Evolutionary conservation across 2,113 vertebrate genomes (phyloP), one percentile per base, ranked within the genome.

Genomic region (Raphicerus campestris): DNA sequence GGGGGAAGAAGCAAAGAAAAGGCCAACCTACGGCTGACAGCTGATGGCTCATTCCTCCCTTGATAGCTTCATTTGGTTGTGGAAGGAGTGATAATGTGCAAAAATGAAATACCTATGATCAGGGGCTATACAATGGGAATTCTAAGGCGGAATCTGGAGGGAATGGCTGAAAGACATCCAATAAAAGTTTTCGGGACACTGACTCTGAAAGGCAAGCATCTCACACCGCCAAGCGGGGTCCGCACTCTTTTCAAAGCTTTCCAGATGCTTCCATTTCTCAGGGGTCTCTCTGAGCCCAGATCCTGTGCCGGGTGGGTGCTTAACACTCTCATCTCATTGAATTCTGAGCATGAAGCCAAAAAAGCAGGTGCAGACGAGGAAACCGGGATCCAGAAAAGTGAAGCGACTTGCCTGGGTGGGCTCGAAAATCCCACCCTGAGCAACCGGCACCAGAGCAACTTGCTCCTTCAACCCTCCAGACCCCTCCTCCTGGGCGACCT

Each of bases 11-110:
- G 22, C 11, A n/a, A 22, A 94, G 91, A 85, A 45, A 96, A 92
- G 86, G 89, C 92, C 97, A 97, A 83, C 51, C 77, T 53, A 7
- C 58, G 82, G 81, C 87, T 80, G 49, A 84, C 91, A 97, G 97
- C 96, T 66, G 26, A 95, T 47, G 2, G 39, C 66, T 84, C 96
- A 6, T 26, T 75, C 90, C 94, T 47, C 15, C 84, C 53, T 5
- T 51, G n/a, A 66, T 14, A 17, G 53, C 80, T 96, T 16, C 93
- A 51, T 96, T 95, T 93, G 97, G 91, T 91, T 93, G 63, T 28
- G 70, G 5, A 0, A 91, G 75, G 7, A 45, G n/a, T 35, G 85
- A n/a, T 22, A 55, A 51, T n/a, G 49, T 0, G 0, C 32, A 55
- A 55, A 81, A 81, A 26, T 2, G 2, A 75, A 14, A 16, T 8